A percentile compares a stretch with the other conserved stretches of the same genome.
These are phyloP conservation scores for Cryptoblepharus egeriae DNA, from an alignment of 2,797 vertebrate species.

Conservation along the genomic window DNA sequence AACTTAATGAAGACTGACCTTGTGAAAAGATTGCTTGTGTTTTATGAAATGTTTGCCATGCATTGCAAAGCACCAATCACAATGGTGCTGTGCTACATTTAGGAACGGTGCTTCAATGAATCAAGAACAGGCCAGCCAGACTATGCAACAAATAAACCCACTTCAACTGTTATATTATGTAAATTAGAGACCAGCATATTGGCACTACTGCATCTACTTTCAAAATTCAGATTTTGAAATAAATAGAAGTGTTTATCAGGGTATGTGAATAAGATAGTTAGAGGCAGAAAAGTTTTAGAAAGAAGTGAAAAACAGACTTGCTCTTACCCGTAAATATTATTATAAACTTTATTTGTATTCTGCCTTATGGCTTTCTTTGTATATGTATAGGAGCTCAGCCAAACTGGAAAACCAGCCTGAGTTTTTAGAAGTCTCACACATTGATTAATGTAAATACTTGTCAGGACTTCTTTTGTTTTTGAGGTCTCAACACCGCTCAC, in stretches of 20 bases:
- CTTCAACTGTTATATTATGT: not conserved
- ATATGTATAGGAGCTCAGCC: too few relatives aligned
- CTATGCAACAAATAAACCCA: not conserved
- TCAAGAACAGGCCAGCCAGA: not conserved
- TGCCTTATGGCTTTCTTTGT: not conserved
- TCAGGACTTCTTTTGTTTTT: not conserved
- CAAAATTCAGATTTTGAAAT: not conserved
- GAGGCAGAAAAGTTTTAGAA: not conserved
- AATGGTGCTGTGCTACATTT: not conserved
- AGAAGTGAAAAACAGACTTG: constrained; percentile 10
- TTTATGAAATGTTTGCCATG: not conserved
- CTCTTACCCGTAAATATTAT: not conserved
- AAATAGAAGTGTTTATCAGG: not conserved
- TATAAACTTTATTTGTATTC: too few relatives aligned
- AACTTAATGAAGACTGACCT: not conserved
- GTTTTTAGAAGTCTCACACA: not conserved
- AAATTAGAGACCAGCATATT: not conserved
- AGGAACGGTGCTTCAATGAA: not conserved
- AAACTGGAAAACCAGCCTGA: not conserved
- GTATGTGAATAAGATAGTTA: not conserved
- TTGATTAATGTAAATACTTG: not conserved
- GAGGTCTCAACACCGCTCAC: not conserved
- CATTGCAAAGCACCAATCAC: not conserved
- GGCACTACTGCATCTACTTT: not conserved
- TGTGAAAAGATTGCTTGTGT: not conserved